Evolutionary conservation across 2,888 invertebrate genomes (phyloP), one percentile per base, ranked within the genome.

Genomic region (Phragmatobia fuliginosa): DNA sequence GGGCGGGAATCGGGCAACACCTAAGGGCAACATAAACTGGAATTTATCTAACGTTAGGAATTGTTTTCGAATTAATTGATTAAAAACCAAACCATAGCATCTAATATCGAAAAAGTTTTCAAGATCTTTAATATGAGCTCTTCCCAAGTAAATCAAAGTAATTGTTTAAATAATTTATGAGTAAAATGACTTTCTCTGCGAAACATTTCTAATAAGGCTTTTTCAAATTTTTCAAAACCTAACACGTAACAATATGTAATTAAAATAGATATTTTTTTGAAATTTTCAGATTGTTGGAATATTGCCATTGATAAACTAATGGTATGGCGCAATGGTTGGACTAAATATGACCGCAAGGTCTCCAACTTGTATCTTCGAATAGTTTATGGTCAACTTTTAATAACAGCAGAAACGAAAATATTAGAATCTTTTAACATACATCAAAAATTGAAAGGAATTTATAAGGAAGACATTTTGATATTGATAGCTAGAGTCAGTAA

Each of bases 401-500:
- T 94, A 71, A 82, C 80, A n/a, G 74, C 84, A 0, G 85, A 86
- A 2, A 74, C 81, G 59, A 92, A 89, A 81, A 76, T 94, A 58
- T 72, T 94, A 28, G 94, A 94, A 82, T 82, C 91, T 2, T 73
- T 93, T 16, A 93, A 90, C 72, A 83, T 91, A 75, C 87, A 83
- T 68, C 75, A 79, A 32, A 93, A 91, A 87, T 82, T 93, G 2
- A 94, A 92, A 85, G 93, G 93, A 5, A 84, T 93, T 78, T 90
- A 85, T 72, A 94, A 92, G 83, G 86, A 87, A 2, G 90, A 93
- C 66, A 77, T 93, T 70, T 72, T 94, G 10, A 90, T 94, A 72
- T 72, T 94, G 59, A 85, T 93, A 16, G 70, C 89, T 31, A 85
- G 76, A 61, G 74, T 74, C 21, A 69, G 71, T 49, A 76, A 73